Percentiles rank a stretch among this genome's conserved stretches.
Evolutionary conservation across 1,140 invertebrate genomes (phyloP).

Genomic region (Pseudomyrmex dendroicus): DNA sequence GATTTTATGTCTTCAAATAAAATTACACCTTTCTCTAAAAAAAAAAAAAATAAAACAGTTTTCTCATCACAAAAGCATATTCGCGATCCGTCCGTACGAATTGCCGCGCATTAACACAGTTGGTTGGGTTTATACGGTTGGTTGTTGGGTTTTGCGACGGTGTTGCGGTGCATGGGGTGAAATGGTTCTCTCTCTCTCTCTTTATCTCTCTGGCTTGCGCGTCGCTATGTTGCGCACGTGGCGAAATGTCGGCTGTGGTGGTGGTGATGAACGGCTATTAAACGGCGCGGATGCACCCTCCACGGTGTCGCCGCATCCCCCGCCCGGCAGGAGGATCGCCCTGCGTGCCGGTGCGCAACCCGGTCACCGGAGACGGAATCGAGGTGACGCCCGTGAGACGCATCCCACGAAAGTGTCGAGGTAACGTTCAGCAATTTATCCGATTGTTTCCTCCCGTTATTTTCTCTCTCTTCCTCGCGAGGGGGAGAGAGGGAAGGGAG

Average conservation of each 20-base stretch:
- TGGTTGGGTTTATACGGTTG: constrained; percentile 61
- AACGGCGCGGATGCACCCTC: constrained; percentile 61
- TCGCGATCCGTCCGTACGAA: constrained; percentile 40
- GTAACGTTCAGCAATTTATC: constrained; percentile 77
- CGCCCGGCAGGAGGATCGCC: constrained; percentile 81
- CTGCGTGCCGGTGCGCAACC: constrained; percentile 84
- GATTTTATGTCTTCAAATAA: neutral
- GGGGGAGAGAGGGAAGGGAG: too few relatives aligned
- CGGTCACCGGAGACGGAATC: constrained; percentile 87
- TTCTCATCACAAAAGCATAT: neutral
- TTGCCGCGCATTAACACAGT: constrained; percentile 69
- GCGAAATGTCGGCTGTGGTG: constrained; percentile 17
- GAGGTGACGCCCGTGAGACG: constrained; percentile 82
- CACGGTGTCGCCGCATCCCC: constrained; percentile 43
- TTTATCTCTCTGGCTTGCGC: constrained; percentile 56
- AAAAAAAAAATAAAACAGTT: neutral
- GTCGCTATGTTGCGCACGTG: constrained; percentile 65
- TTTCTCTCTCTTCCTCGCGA: neutral
- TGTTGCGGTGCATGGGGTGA: constrained; percentile 74
- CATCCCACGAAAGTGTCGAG: constrained; percentile 82
- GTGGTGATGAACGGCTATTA: constrained; percentile 52
- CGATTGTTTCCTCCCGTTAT: constrained; percentile 30
- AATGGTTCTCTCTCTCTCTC: constrained; percentile 22
- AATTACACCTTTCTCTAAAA: neutral
- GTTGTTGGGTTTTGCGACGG: constrained; percentile 65